These are phyloP conservation scores for Callionymus lyra DNA, from an alignment of 2,113 vertebrate species.

Conservation along the genomic window DNA sequence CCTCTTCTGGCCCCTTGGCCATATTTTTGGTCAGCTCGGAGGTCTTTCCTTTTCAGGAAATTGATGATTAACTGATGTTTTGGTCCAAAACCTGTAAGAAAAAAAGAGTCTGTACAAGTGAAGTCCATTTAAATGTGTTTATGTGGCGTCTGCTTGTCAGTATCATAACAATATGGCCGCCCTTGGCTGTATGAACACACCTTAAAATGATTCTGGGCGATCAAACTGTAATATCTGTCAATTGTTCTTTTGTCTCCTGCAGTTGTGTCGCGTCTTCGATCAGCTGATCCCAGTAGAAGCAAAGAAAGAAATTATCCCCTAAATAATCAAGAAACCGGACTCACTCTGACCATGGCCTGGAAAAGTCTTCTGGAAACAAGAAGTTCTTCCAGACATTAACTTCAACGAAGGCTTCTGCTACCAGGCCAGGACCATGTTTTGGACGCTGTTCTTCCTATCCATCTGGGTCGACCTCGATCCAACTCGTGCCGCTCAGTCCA, in stretches of 20 bases:
- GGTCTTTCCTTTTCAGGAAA: no score
- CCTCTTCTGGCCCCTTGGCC: no score
- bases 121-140: no score
- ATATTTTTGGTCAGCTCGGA: no score
- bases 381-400: slow-evolving; percentile 23
- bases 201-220: no score
- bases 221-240: no score
- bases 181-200: no score
- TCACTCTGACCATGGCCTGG: slow-evolving; percentile 35
- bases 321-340: slow-evolving; percentile 6
- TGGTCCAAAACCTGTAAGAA: no score
- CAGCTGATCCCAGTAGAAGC: slow-evolving; percentile 16
- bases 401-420: slow-evolving; percentile 10
- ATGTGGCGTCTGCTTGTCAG: no score
- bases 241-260: slow-evolving; percentile 25
- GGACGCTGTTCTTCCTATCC: slow-evolving; percentile 65
- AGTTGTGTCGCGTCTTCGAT: slow-evolving; percentile 19
- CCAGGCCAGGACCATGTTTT: slow-evolving; percentile 73
- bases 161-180: no score
- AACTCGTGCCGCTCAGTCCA: slow-evolving; percentile 74
- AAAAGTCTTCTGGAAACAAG: slow-evolving; percentile 17
- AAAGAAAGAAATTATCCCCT: slow-evolving; percentile 4
- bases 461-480: slow-evolving; percentile 48
- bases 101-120: no score
- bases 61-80: no score